Evolutionary conservation across 2,113 vertebrate genomes (phyloP).

Genomic region (Ctenomys sociabilis): DNA sequence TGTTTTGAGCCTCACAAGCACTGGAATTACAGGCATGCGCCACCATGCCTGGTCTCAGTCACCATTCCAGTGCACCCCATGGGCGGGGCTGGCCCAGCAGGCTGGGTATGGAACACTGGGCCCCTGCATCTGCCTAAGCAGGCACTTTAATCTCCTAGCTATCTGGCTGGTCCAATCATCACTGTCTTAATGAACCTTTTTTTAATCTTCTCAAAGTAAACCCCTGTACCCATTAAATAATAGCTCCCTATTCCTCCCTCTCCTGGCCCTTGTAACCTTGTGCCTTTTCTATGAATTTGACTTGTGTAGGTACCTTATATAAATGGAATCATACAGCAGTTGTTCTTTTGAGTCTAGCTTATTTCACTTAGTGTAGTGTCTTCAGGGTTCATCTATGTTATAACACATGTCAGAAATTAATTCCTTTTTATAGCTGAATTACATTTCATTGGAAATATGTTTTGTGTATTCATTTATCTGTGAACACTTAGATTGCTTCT

Average conservation of each 20-base stretch:
- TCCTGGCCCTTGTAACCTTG: not conserved
- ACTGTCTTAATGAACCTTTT: not conserved
- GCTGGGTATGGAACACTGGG: no score
- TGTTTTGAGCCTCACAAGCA: no score
- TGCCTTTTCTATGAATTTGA: conserved; percentile 37
- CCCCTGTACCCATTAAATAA: not conserved
- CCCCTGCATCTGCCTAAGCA: no score
- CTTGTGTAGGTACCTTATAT: not conserved
- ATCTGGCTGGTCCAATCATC: not conserved
- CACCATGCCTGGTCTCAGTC: no score
- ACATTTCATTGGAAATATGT: not conserved
- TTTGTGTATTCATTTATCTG: conserved; percentile 14
- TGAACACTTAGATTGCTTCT: not conserved
- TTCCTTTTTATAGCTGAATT: conserved; percentile 27
- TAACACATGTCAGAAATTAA: not conserved
- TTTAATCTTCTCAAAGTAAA: not conserved
- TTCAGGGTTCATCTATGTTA: not conserved
- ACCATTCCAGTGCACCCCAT: no score
- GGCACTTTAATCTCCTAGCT: no score
- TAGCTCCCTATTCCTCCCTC: not conserved
- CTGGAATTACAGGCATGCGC: no score
- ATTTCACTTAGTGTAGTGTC: conserved; percentile 17
- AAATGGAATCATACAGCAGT: not conserved
- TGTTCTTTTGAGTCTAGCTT: conserved; percentile 23
- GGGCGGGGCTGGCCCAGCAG: no score